Evolutionary conservation across 2,113 vertebrate species (phyloP), one percentile per base, ranked within the genome.

Genomic region (Lynx canadensis): DNA sequence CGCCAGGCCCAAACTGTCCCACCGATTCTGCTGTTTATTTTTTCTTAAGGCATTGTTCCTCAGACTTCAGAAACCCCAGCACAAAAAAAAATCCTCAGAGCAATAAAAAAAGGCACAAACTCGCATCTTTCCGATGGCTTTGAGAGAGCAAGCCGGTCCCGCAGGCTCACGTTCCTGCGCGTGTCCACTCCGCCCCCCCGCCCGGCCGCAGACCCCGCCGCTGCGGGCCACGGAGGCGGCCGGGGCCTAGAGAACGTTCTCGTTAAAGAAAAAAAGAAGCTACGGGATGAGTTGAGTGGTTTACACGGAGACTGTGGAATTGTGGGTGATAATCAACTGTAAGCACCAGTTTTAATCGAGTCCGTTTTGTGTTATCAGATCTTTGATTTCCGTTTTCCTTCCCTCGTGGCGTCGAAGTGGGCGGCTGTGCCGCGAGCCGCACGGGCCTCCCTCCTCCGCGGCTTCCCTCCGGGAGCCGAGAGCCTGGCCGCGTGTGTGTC

Each of bases 21-120:
- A 94, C 4, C 92, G 83, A 98, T 97, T 98, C 98, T 97, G 92
- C 96, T 92, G 91, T 85, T 81, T 83, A 63, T 87, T 98, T 98
- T 98, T 98, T 98, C 98, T 99, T 99, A 99, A 99, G 99, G 99
- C 99, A 99, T 98, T 98, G 98, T 99, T 99, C 98, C 98, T 99
- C 98, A 98, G 98, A 98, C 97, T 98, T 98, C 98, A 98, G 98
- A 98, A 99, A 98, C 99, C 98, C 98, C 98, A 98, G 98, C 98
- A 98, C 98, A 98, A 95, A 98, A 98, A 98, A 95, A 98, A 98
- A 98, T 98, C 99, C 99, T 98, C 98, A 97, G 98, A 98, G 98
- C 98, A 98, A 98, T 98, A 96, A 98, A 97, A 98, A 99, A 99
- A 99, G 99, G 99, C 99, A 99, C 99, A 99, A 99, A 99, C 99